Evolutionary conservation across 1,140 invertebrate species (phyloP), one percentile per base, ranked within the genome.

Genomic region (Drosophila biarmipes): DNA sequence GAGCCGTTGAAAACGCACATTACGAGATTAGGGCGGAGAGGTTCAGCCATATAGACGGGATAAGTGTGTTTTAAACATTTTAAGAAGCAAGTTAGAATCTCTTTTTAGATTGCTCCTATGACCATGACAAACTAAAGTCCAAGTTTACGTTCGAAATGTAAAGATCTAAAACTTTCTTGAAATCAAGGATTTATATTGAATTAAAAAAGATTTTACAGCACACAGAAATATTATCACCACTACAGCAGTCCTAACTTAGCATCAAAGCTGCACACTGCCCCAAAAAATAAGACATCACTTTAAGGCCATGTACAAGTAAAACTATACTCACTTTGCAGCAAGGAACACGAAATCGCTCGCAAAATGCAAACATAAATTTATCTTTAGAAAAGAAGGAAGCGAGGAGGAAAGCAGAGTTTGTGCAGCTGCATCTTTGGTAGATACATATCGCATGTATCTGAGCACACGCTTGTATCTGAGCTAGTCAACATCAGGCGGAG

Each of bases 371-470:
- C 61, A 69, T 46, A 69, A 68, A 72, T 71, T 48, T 52, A 43
- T 46, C 57, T 42, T 48, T 43, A 31, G 42, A n/a, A 55, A 31
- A 40, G 10, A 29, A 48, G 66, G 24, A 42, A 15, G 35, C 21
- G 35, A 24, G 55, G 29, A 17, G 37, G 40, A 42, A 59, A 27
- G 57, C 21, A 43, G 21, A 38, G 43, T 10, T 62, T 35, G 35
- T 61, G 74, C 59, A 55, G 78, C 62, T 64, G 45, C 51, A 78
- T 68, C 77, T 73, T 62, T 58, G 55, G 46, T 53, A 81, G 78
- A 86, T 85, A 80, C 55, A 74, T 86, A 81, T 78, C 78, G 68
- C 56, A 64, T 79, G 57, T 69, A 80, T 73, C 80, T 66, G 54
- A 57, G 52, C 68, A 68, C 72, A 62, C 24, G 62, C 62, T 66